Evolutionary conservation across 2,797 vertebrate genomes (phyloP), one percentile per base, ranked within the genome.

Genomic region (Protonibea diacanthus): DNA sequence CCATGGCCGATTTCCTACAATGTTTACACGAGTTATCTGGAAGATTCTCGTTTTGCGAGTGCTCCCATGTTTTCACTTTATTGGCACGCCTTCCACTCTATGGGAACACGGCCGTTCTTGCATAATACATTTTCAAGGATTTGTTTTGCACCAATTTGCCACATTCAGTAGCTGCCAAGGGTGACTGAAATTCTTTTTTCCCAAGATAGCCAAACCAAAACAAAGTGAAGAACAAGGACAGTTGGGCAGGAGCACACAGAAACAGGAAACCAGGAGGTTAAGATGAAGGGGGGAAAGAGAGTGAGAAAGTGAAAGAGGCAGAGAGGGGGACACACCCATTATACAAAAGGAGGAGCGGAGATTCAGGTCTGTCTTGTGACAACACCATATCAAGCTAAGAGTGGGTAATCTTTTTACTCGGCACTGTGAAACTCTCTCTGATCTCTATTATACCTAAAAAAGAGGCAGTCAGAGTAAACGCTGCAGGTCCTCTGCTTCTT

Each of bases 391-490:
- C 76, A 57, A 13, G 23, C 18, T 3, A 44, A 71, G 40, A 53
- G 63, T 78, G 79, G 61, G 18, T 68, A 79, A 89, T 82, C 64
- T 72, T 78, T 78, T 66, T 2, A 77, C 74, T 69, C 48, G 5
- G 1, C 17, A 2, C 9, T 47, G 58, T 79, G 75, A 83, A 78
- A 66, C 51, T 61, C 4, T 53, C 51, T 61, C 4, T 53, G 45
- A 42, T 52, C 48, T 42, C 33, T 60, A 13, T 18, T 13, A 25
- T 6, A 20, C 44, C 59, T 29, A 0, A 58, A 58, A 57, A 15
- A 63, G 44, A n/a, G 15, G 21, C 7, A 33, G 9, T 21, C 2
- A 1, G 0, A 14, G 58, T 14, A 68, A 66, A 38, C 18, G 64
- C 2, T 25, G 44, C 57, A 60, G 49, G 13, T 13, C 23, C 5